Base-by-base conservation (phyloP, 2,888 invertebrate species). In the Plusia festucae region DNA sequence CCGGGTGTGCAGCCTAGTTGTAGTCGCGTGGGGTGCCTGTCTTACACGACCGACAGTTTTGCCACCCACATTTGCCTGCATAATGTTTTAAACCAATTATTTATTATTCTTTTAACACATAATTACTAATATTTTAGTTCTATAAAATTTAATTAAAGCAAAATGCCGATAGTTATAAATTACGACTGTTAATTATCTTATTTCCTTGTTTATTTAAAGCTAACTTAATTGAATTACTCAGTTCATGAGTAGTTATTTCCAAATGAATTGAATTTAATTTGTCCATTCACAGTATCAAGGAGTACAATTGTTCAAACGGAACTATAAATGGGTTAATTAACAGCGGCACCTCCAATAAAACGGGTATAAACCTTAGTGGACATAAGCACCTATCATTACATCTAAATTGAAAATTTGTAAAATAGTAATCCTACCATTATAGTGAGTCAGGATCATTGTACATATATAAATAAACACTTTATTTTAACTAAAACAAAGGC, bases 21-120 rank as follows among this genome's bases (percentile, higher is more conserved):
- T 40, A 65, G 59, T 53, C 81, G 86, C 87, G 88, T 86, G 88
- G 85, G 88, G 86, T 82, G 84, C 73, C 78, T 53, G 70, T 81
- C 85, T 83, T 81, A 77, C 81, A 80, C 77, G 78, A 79, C 73
- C 80, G 78, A 81, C 81, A 73, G 73, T 78, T 68, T 70, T 70
- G 65, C 79, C 83, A 80, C 86, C 86, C 82, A 88, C 88, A 77
- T 53, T 4, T 65, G 65, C 59, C 11, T 70, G 66, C 70, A 76
- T 77, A 74, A 72, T 62, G 59, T 69, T 60, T 15, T 46, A 16
- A 34, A 49, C 54, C 60, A 60, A 16, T 52, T 20, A 18, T 59
- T 54, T 58, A 53, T 51, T 16, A 60, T 46, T 24, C 32, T 16
- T 55, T 15, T 40, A 52, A 18, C 15, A 27, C 13, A 9, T 18